Percentiles rank a stretch among this genome's conserved stretches.
Conservation (phyloP, 1,140 invertebrate species). For the Metopolophium dirhodum region DNA sequence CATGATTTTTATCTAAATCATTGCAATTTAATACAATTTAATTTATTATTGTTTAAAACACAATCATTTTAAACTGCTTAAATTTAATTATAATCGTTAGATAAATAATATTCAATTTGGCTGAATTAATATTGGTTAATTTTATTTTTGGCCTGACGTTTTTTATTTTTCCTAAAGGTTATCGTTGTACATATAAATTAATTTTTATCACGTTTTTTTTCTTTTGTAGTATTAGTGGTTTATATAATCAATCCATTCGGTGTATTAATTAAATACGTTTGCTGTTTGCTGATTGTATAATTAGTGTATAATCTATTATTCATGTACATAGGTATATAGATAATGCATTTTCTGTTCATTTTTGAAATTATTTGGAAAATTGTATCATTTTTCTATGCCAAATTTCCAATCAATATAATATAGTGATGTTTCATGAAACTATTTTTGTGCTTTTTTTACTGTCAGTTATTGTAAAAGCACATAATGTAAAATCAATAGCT, state of each 20-base stretch:
- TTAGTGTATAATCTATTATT: background rate
- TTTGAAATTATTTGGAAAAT: background rate
- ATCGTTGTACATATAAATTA: background rate
- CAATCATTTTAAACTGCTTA: background rate
- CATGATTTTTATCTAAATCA: background rate
- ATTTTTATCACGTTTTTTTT: conserved; percentile 8
- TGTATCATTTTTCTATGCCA: background rate
- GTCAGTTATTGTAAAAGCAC: background rate
- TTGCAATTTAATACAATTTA: background rate
- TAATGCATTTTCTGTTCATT: background rate
- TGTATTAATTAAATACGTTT: too few relatives aligned
- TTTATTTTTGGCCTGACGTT: background rate
- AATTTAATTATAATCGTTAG: background rate
- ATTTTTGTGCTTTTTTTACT: background rate
- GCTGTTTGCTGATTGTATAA: too few relatives aligned
- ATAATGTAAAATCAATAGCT: background rate
- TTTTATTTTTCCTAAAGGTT: conserved; percentile 7
- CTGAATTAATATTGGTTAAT: background rate
- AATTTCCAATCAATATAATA: background rate
- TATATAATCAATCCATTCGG: background rate
- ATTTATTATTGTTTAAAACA: background rate
- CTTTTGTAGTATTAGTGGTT: background rate
- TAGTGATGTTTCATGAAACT: background rate
- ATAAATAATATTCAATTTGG: background rate
- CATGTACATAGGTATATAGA: background rate